A percentile compares a stretch with the other conserved stretches of the same genome.
These are phyloP conservation scores for Noctua janthina DNA, from an alignment of 2,888 invertebrate species.

Conservation along the genomic window DNA sequence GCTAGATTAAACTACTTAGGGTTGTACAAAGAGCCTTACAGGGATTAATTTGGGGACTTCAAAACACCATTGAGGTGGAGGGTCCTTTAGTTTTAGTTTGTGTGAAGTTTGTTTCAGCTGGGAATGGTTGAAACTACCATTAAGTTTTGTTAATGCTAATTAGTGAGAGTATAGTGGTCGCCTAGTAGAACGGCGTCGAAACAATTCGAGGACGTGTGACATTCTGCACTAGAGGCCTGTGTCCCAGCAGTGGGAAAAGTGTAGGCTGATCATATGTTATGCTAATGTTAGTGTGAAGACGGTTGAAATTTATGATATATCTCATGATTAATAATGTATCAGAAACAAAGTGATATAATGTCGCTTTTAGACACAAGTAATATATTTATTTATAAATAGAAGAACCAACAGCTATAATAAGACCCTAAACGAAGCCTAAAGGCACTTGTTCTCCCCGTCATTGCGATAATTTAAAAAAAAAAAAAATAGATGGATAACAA, in stretches of 20 bases:
- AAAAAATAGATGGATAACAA: no score
- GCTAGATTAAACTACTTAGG: slow-evolving; percentile 52
- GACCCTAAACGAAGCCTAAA: no score
- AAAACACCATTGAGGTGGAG: slow-evolving; percentile 26
- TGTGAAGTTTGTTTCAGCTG: slow-evolving; percentile 11
- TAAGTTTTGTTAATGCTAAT: not conserved
- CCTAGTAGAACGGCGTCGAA: no score
- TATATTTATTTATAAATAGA: no score
- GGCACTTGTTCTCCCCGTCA: no score
- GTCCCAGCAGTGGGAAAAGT: not conserved
- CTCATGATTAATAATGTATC: no score
- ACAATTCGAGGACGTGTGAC: not conserved
- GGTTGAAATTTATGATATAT: not conserved
- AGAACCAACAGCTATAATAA: no score
- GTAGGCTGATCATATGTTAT: not conserved
- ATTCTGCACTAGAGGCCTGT: not conserved
- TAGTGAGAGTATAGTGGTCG: not conserved
- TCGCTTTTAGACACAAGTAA: not conserved
- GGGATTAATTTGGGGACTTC: slow-evolving; percentile 53
- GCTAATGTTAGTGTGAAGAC: not conserved
- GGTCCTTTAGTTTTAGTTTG: slow-evolving; percentile 12
- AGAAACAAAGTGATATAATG: not conserved
- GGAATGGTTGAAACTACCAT: not conserved
- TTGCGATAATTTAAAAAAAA: no score
- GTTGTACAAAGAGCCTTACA: slow-evolving; percentile 51